Evolutionary conservation across 2,888 invertebrate species (phyloP).

Genomic region (Andrena minutula): DNA sequence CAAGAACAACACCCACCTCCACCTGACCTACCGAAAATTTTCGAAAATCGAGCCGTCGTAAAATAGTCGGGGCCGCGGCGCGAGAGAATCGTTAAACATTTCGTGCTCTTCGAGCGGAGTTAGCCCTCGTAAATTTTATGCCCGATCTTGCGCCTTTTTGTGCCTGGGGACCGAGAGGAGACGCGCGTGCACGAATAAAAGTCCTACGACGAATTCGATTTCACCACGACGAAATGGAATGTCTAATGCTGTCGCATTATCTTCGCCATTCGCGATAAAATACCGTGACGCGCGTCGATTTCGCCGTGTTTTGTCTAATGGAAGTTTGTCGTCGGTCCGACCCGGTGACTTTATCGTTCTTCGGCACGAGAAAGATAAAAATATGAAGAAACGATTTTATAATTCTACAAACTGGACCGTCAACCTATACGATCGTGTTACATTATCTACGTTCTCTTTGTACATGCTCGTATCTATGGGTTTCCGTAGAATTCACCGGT

Average conservation of each 20-base stretch:
- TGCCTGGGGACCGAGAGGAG: slow-evolving; percentile 22
- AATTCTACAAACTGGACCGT: too few species aligned
- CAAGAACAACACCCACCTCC: slow-evolving; percentile 47
- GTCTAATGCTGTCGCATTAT: slow-evolving; percentile 12
- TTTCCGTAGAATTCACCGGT: background rate
- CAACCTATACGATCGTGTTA: too few species aligned
- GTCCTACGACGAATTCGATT: background rate
- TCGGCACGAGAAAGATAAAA: background rate
- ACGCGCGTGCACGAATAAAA: slow-evolving; percentile 19
- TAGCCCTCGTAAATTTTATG: slow-evolving; percentile 75
- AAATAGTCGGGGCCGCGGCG: slow-evolving; percentile 35
- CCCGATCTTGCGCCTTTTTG: slow-evolving; percentile 58
- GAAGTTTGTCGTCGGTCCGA: background rate
- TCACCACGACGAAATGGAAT: slow-evolving; percentile 11
- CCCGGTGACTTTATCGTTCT: background rate
- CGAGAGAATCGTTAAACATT: slow-evolving; percentile 70
- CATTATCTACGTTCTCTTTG: background rate
- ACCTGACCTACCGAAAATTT: slow-evolving; percentile 29
- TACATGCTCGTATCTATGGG: background rate
- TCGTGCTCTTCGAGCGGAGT: slow-evolving; percentile 43
- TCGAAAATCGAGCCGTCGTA: slow-evolving; percentile 46
- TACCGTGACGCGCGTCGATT: background rate
- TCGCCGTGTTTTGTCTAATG: background rate
- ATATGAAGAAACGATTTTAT: background rate
- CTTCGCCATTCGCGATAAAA: background rate